Evolutionary conservation across 2,888 invertebrate genomes (phyloP).

Genomic region (Busseola fusca): DNA sequence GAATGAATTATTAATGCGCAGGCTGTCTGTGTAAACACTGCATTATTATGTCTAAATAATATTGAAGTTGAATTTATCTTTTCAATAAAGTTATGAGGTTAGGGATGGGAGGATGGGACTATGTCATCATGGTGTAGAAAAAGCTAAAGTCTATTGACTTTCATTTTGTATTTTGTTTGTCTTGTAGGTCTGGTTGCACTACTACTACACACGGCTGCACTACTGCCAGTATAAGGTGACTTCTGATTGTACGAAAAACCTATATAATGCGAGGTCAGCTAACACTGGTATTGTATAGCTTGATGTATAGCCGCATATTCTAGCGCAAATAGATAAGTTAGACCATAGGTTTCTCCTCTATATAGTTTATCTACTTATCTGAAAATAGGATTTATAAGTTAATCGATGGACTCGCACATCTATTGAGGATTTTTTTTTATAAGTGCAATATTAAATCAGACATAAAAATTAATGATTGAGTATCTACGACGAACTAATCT

Average conservation of each 20-base stretch:
- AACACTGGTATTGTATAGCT: too few species aligned
- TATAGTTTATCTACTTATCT: too few species aligned
- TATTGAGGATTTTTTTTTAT: background rate
- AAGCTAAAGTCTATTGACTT: background rate
- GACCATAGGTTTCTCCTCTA: background rate
- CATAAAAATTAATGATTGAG: slow-evolving; percentile 34
- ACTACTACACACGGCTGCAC: too few species aligned
- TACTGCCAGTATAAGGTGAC: too few species aligned
- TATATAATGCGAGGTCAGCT: too few species aligned
- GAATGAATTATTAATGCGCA: slow-evolving; percentile 55
- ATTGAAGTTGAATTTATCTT: slow-evolving; percentile 46
- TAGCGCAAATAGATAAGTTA: background rate
- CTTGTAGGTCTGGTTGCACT: background rate
- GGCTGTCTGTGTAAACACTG: slow-evolving; percentile 44
- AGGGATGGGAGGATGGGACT: background rate
- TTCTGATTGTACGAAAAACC: too few species aligned
- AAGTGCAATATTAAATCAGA: slow-evolving; percentile 20
- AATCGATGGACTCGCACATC: background rate
- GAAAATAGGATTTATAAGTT: background rate
- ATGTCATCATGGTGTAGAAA: background rate
- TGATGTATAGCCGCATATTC: too few species aligned
- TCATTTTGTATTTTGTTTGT: background rate
- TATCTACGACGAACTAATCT: slow-evolving; percentile 28
- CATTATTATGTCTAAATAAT: slow-evolving; percentile 42
- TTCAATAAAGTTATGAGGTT: slow-evolving; percentile 20